Evolutionary conservation across 2,113 vertebrate species (phyloP), one percentile per base, ranked within the genome.

Genomic region (Arizona elegans): DNA sequence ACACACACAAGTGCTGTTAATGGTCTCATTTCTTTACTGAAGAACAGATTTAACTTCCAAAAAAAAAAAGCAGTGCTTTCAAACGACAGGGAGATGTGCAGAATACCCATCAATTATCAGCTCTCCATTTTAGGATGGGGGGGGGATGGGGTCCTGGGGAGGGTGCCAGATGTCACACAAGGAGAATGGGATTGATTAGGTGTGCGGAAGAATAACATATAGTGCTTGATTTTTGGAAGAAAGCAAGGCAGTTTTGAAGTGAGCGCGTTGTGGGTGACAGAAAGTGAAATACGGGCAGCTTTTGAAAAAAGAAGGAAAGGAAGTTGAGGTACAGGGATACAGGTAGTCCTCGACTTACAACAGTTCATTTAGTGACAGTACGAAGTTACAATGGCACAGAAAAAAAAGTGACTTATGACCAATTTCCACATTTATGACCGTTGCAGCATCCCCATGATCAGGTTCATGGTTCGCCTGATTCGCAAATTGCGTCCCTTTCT

Each of bases 21-120:
- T 95, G 21, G 26, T 93, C 96, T 92, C 95, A 94, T 96, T 94
- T 94, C 96, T 95, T 86, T 95, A 96, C 95, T 97, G 96, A 96
- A 96, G 96, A 95, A 95, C 96, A 97, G 96, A 96, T 94, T 81
- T 81, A 43, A 21, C 75, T 81, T 81, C 8, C 1, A 53, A 53
- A 53, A 53, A 50, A 93, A 55, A 54, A 55, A 55, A 90, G 75
- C 75, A 56, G 89, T 90, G 93, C 91, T 90, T 94, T 87, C 88
- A 94, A 92, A 94, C 38, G 75, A 62, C 88, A 38, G 89, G 2
- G 56, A 90, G 89, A 93, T 87, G 92, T 55, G 81, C 89, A 12
- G 89, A 87, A 93, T 65, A 87, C 65, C 58, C 92, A 93, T 92
- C 88, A 87, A 90, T 94, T 95, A 95, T 96, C 95, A 23, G 75